Conservation (phyloP, 2,113 vertebrate genomes). For the Otus sunia region DNA sequence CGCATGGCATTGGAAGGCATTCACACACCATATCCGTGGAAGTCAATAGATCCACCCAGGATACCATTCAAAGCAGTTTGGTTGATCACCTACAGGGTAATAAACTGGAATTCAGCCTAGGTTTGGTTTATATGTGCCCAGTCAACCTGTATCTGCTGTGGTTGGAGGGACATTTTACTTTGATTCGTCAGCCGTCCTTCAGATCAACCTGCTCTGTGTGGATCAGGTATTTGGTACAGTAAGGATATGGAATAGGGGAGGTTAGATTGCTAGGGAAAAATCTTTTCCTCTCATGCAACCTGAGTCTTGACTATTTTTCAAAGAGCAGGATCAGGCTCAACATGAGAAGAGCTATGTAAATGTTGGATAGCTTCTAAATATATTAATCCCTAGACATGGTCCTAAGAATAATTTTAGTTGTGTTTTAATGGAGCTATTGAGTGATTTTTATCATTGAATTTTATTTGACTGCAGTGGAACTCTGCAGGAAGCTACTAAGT, state of each 20-base stretch:
- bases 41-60: background rate
- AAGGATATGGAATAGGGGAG: background rate
- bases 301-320: background rate
- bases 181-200: background rate
- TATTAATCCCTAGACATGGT: slow-evolving; percentile 26
- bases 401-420: slow-evolving; percentile 62
- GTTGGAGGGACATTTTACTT: background rate
- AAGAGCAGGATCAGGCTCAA: background rate
- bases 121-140: background rate
- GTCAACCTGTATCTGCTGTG: background rate
- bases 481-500: slow-evolving; percentile 33
- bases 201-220: background rate
- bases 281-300: background rate
- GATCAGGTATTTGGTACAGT: background rate
- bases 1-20: background rate
- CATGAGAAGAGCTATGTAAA: background rate
- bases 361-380: slow-evolving; percentile 40
- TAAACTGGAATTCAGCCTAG: background rate
- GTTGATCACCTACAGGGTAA: background rate
- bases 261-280: background rate
- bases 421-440: slow-evolving; percentile 39
- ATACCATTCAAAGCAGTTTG: background rate
- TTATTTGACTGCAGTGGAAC: slow-evolving; percentile 28
- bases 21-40: accelerated
- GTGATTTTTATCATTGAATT: slow-evolving; percentile 51